These are phyloP conservation scores for Hirudinaria manillensis DNA, from an alignment of 2,888 invertebrate genomes.

Conservation along the genomic window DNA sequence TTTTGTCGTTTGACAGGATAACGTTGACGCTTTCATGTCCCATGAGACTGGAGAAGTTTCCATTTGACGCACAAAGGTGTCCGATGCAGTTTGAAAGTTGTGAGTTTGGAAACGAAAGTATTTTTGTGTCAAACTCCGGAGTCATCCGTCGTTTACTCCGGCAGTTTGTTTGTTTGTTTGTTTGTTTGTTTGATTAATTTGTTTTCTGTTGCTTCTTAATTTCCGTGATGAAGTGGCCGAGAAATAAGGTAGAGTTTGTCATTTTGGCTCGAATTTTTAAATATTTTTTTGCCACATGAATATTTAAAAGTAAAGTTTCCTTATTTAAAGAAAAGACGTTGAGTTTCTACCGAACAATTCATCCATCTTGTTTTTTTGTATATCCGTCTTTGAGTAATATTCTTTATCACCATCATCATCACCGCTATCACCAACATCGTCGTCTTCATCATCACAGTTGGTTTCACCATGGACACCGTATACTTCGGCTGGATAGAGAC, in stretches of 20 bases:
- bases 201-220: no score
- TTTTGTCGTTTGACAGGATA: slow-evolving; percentile 21
- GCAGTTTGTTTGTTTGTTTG: no score
- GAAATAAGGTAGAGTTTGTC: no score
- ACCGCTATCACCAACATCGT: slow-evolving; percentile 3
- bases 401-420: slow-evolving; percentile 18
- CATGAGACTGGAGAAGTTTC: slow-evolving; percentile 49
- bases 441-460: slow-evolving; percentile 34
- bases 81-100: slow-evolving; percentile 49
- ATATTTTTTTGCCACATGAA: no score
- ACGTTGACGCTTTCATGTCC: slow-evolving; percentile 42
- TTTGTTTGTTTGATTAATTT: no score
- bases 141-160: no score
- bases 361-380: neutral
- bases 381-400: neutral
- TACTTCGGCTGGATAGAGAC: slow-evolving; percentile 37
- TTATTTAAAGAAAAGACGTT: no score
- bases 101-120: slow-evolving; percentile 40
- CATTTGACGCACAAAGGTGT: slow-evolving; percentile 47
- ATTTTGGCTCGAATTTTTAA: no score
- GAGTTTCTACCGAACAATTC: no score
- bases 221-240: no score
- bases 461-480: slow-evolving; percentile 40
- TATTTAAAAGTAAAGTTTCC: no score
- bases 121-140: no score